These are phyloP conservation scores for Abramis brama DNA, from an alignment of 2,113 vertebrate genomes.

Conservation along the genomic window DNA sequence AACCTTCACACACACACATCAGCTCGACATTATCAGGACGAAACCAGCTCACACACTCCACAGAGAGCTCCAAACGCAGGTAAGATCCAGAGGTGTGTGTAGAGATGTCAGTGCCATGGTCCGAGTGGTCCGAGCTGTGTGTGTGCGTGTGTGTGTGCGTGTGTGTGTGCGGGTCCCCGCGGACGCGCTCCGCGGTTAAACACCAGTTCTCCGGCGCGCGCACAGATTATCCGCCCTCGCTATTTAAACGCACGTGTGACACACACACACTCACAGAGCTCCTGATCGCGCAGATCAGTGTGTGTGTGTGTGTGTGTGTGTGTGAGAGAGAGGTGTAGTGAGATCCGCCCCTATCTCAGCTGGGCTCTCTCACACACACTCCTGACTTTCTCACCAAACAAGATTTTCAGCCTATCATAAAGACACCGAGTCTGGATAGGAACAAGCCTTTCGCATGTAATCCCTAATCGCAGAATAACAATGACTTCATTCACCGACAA, in stretches of 20 bases:
- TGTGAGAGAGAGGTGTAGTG: neutral
- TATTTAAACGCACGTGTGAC: conserved; percentile 58
- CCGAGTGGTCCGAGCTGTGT: neutral
- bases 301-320: neutral
- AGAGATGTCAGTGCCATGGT: conserved; percentile 1
- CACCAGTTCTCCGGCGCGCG: no score
- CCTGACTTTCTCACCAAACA: conserved; percentile 2
- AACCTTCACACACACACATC: neutral
- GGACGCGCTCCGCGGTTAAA: no score
- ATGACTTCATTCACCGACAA: neutral
- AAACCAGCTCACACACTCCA: conserved; percentile 6
- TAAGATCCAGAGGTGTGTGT: neutral
- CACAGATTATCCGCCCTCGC: conserved; percentile 41
- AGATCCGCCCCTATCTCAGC: conserved; percentile 22
- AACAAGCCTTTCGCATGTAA: neutral
- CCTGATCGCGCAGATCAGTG: conserved; percentile 55
- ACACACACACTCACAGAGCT: neutral
- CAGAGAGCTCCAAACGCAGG: neutral
- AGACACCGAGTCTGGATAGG: neutral
- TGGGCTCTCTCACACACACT: neutral
- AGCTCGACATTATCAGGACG: neutral
- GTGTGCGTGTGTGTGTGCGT: no score
- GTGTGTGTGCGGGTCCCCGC: no score
- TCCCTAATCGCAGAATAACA: conserved; percentile 17
- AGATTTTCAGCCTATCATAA: neutral